A percentile compares a stretch with the other conserved stretches of the same genome.
Conservation (phyloP, 2,113 vertebrate species). For the Pterophyllum scalare region DNA sequence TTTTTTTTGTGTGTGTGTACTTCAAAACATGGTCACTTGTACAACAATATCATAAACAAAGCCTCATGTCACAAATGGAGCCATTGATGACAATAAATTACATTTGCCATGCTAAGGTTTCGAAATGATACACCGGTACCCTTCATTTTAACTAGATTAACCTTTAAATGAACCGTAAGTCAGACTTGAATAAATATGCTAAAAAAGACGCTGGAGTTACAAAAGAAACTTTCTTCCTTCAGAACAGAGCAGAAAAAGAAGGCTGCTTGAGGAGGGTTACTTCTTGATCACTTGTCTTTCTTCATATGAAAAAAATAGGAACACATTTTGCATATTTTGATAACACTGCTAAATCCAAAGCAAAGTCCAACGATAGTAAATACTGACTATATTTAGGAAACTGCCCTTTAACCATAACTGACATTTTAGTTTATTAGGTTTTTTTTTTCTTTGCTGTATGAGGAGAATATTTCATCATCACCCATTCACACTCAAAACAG, state of each 20-base stretch:
- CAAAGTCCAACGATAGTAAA: slow-evolving; percentile 72
- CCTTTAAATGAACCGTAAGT: slow-evolving; percentile 73
- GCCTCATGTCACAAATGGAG: slow-evolving; percentile 85
- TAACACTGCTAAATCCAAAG: slow-evolving; percentile 80
- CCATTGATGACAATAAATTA: slow-evolving; percentile 85
- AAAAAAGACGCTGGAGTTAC: slow-evolving; percentile 76
- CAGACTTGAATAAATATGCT: slow-evolving; percentile 79
- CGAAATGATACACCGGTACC: slow-evolving; percentile 73
- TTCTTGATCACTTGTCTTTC: slow-evolving; percentile 48
- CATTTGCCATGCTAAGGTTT: slow-evolving; percentile 84
- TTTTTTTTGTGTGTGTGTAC: slow-evolving; percentile 56
- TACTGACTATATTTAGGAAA: slow-evolving; percentile 77
- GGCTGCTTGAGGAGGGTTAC: slow-evolving; percentile 47
- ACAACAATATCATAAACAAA: slow-evolving; percentile 87
- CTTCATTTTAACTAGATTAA: slow-evolving; percentile 74
- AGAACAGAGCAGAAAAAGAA: slow-evolving; percentile 71
- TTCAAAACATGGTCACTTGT: slow-evolving; percentile 86
- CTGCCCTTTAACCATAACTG: slow-evolving; percentile 55
- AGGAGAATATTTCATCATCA: slow-evolving; percentile 54
- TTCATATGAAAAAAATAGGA: slow-evolving; percentile 70
- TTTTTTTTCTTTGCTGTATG: slow-evolving; percentile 20
- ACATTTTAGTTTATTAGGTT: slow-evolving; percentile 47
- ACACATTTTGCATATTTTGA: slow-evolving; percentile 70
- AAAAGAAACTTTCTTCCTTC: slow-evolving; percentile 71
- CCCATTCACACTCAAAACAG: slow-evolving; percentile 70